These are phyloP conservation scores for Crocodylus rhombifer DNA, from an alignment of 2,797 vertebrate genomes.

Conservation along the genomic window DNA sequence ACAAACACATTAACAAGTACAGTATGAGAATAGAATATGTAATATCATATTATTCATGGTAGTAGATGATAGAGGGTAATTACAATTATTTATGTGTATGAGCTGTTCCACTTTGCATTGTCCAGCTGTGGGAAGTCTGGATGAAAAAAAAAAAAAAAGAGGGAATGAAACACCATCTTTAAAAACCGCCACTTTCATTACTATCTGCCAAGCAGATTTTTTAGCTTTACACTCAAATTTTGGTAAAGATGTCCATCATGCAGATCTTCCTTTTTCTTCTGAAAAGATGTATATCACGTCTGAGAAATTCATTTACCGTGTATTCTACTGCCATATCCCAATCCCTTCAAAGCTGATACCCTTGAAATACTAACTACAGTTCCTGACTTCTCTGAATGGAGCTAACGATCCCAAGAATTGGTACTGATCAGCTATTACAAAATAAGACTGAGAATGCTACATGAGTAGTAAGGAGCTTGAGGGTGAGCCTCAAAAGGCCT, in stretches of 20 bases:
- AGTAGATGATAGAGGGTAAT: conserved; percentile 61
- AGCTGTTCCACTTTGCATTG: conserved; percentile 44
- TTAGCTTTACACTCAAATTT: neutral
- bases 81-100: conserved; percentile 64
- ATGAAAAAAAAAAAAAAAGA: conserved; percentile 1
- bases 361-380: conserved; percentile 36
- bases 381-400: neutral
- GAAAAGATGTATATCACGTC: conserved; percentile 10
- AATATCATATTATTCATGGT: conserved; percentile 26
- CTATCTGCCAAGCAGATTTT: neutral
- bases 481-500: neutral
- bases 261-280: neutral
- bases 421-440: neutral
- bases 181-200: neutral
- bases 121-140: neutral
- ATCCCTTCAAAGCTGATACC: neutral
- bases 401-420: neutral
- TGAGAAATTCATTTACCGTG: neutral
- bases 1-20: conserved; percentile 51
- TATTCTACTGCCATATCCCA: conserved; percentile 2
- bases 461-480: neutral
- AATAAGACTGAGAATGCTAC: neutral
- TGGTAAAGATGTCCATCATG: conserved; percentile 21
- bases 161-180: neutral
- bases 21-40: conserved; percentile 40